Evolutionary conservation across 30 jellyfish, hydroid and myxozoan species (phyloP).

Genomic region (Hydractinia echinata): DNA sequence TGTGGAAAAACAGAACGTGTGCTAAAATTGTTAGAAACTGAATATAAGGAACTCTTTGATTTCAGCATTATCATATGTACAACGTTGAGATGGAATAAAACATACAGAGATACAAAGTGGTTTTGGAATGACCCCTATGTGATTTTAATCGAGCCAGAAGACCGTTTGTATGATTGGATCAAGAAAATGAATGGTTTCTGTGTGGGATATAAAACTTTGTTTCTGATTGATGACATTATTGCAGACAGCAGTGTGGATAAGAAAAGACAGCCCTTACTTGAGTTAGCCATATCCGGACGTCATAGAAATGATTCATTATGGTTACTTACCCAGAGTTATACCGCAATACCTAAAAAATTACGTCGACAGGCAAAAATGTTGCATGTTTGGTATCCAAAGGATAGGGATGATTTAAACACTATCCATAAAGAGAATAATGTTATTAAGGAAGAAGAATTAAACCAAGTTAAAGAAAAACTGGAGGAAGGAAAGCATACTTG

Average conservation of each 20-base stretch:
- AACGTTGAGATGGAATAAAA: neutral
- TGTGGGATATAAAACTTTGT: neutral
- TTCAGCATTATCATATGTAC: neutral
- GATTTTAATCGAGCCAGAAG: constrained; percentile 3
- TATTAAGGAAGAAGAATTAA: too few relatives aligned
- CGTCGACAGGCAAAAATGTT: neutral
- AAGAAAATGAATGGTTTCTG: neutral
- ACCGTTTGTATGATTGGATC: neutral
- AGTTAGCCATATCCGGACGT: too few relatives aligned
- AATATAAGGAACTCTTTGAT: constrained; percentile 3
- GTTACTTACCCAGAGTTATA: neutral
- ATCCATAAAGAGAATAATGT: too few relatives aligned
- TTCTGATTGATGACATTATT: neutral
- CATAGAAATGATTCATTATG: neutral
- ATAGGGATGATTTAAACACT: too few relatives aligned
- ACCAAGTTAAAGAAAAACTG: too few relatives aligned
- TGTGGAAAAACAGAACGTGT: constrained; percentile 8
- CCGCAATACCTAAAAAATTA: neutral
- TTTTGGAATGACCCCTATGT: constrained; percentile 4
- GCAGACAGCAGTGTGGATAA: too few relatives aligned
- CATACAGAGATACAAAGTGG: neutral
- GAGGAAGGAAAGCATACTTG: too few relatives aligned
- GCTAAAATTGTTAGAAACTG: neutral
- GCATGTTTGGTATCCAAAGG: too few relatives aligned
- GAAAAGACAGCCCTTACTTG: too few relatives aligned